Conservation (phyloP, 2,113 vertebrate genomes). For the Corythaixoides concolor region DNA sequence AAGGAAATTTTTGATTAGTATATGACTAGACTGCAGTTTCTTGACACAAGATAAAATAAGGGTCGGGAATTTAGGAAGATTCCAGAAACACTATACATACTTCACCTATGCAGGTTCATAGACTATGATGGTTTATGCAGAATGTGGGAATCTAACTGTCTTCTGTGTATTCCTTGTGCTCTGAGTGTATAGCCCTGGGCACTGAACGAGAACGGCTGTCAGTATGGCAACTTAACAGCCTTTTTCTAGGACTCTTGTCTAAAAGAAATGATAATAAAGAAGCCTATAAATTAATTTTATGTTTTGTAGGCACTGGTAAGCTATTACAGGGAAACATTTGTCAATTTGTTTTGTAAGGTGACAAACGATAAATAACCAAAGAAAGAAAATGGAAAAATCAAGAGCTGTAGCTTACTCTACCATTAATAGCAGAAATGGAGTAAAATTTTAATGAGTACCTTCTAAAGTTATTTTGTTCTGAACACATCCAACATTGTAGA, state of each 20-base stretch:
- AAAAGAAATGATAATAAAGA: not conserved
- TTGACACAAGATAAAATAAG: not conserved
- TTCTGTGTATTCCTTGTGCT: not conserved
- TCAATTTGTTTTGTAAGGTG: not conserved
- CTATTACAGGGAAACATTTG: not conserved
- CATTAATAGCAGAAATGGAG: not conserved
- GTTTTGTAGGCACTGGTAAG: not conserved
- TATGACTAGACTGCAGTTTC: not conserved
- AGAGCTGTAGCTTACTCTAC: not conserved
- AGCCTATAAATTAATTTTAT: not conserved
- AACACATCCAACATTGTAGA: not conserved
- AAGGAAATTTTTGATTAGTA: not conserved
- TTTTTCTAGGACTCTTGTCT: not conserved
- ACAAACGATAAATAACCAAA: not conserved
- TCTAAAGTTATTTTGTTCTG: not conserved
- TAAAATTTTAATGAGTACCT: not conserved
- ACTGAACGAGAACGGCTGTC: not conserved
- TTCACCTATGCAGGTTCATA: not conserved
- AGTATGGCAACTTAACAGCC: not conserved
- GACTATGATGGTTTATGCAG: not conserved
- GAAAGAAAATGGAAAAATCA: not conserved
- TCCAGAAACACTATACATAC: not conserved
- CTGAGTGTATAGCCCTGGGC: not conserved
- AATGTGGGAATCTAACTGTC: not conserved
- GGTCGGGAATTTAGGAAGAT: not conserved